Evolutionary conservation across 2,888 invertebrate species (phyloP), one percentile per base, ranked within the genome.

Genomic region (Chymomyza amoena): DNA sequence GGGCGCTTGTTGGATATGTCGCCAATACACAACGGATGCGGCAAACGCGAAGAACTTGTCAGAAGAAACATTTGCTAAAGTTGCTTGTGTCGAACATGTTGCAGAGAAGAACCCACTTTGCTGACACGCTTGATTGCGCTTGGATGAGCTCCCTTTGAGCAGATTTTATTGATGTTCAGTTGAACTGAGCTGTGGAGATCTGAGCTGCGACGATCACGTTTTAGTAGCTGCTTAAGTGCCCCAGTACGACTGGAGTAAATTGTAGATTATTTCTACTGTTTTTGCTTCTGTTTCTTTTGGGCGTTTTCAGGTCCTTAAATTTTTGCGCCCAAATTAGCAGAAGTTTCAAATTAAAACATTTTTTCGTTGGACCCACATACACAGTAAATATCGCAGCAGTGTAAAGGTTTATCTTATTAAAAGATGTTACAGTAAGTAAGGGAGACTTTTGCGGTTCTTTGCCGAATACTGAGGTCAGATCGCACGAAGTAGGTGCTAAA

Each of bases 291-390:
- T 32, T 32, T 32, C 32, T 32, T 32, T 32, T 32, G 32, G 32
- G 6, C 54, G n/a, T 57, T 67, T 80, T 75, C 76, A 75, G 72
- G 84, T 81, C 88, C 89, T 89, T 89, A 88, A 89, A 86, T 89
- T 86, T 78, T 86, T 82, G 82, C 83, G 80, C 87, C 76, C 75
- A 71, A 78, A 83, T 78, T 77, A 77, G 84, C 88, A 81, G 89
- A 81, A 89, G 87, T 89, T 88, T 89, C 89, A 88, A 89, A 88
- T 88, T 88, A 88, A 88, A 89, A 78, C 84, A 79, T 84, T 77
- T 81, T 84, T 84, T 76, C 64, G 45, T 15, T 60, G 72, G 62
- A 25, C 50, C 36, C 18, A 39, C 13, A 39, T 39, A 39, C 39
- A 7, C 13, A 45, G 13, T 13, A 45, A 13, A 45, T 45, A 45